phyloP scores from a whole-genome alignment of 2,797 vertebrate species.

The Semaprochilodus insignis region DNA sequence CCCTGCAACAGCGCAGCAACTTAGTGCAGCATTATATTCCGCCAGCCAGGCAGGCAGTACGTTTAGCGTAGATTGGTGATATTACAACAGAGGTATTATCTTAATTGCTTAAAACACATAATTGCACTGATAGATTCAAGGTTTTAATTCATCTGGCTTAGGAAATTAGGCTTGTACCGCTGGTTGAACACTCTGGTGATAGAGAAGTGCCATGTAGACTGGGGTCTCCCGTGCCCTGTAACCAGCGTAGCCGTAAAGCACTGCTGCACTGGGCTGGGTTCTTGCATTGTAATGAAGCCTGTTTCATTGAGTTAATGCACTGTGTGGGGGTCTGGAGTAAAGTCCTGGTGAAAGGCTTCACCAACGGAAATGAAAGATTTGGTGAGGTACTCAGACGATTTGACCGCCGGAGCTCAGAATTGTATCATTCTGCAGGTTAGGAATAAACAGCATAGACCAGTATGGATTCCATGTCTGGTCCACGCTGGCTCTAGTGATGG shows the following conservation, averaged over 20 bases:
- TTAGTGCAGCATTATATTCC: conserved; percentile 83
- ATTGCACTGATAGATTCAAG: conserved; percentile 86
- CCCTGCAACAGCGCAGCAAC: conserved; percentile 75
- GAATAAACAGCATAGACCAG: too few relatives aligned
- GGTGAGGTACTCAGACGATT: too few relatives aligned
- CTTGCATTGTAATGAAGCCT: neutral
- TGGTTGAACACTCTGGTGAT: neutral
- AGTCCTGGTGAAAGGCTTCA: neutral
- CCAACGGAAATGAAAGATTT: neutral
- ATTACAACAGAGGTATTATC: conserved; percentile 81
- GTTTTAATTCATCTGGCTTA: conserved; percentile 81
- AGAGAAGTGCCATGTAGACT: neutral
- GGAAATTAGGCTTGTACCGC: conserved; percentile 39
- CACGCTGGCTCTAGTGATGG: too few relatives aligned
- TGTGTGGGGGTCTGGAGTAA: neutral
- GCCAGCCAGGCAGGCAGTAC: conserved; percentile 77
- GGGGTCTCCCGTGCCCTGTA: neutral
- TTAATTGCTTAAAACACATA: conserved; percentile 89
- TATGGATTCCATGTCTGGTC: too few relatives aligned
- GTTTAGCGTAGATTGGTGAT: conserved; percentile 77
- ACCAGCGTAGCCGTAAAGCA: neutral
- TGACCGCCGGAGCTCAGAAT: too few relatives aligned
- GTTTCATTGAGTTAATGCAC: neutral
- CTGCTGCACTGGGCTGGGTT: neutral
- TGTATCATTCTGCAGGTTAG: too few relatives aligned